phyloP scores from a whole-genome alignment of 2,113 vertebrate species.

The Mesoclemmys tuberculata region DNA sequence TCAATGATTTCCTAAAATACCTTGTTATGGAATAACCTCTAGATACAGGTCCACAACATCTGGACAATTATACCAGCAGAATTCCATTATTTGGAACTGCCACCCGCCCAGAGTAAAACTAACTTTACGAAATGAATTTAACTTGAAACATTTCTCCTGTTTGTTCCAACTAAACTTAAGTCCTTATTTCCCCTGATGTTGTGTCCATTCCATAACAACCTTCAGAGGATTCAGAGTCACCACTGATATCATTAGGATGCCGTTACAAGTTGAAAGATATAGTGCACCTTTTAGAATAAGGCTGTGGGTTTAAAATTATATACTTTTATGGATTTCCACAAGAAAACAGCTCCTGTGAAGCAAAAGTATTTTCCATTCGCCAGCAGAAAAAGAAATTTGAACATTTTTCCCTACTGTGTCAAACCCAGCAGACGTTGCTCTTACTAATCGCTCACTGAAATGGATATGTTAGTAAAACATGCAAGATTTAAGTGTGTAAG shows the following conservation, averaged over 20 bases:
- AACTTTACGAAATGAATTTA: not conserved
- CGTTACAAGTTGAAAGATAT: not conserved
- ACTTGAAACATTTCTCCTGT: conserved; percentile 29
- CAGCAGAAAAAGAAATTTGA: not conserved
- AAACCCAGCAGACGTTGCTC: not conserved
- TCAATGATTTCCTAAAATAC: conserved; percentile 64
- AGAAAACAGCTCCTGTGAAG: not conserved
- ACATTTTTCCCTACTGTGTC: not conserved
- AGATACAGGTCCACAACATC: conserved; percentile 33
- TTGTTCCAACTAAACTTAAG: not conserved
- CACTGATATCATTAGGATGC: not conserved
- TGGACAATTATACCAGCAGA: not conserved
- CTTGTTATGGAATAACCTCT: conserved; percentile 53
- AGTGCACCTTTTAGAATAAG: not conserved
- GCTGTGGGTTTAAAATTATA: not conserved
- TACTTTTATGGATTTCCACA: not conserved
- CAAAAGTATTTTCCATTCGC: not conserved
- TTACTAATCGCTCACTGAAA: not conserved
- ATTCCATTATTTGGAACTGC: conserved; percentile 35
- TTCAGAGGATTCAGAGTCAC: not conserved
- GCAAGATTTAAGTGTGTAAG: rapidly evolving
- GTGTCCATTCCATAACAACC: not conserved
- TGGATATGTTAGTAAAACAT: not conserved
- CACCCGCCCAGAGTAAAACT: conserved; percentile 23
- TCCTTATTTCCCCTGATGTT: not conserved